Evolutionary conservation across 92 coral and sea anemone species (phyloP), one percentile per base, ranked within the genome.

Genomic region (Heliopora coerulea): DNA sequence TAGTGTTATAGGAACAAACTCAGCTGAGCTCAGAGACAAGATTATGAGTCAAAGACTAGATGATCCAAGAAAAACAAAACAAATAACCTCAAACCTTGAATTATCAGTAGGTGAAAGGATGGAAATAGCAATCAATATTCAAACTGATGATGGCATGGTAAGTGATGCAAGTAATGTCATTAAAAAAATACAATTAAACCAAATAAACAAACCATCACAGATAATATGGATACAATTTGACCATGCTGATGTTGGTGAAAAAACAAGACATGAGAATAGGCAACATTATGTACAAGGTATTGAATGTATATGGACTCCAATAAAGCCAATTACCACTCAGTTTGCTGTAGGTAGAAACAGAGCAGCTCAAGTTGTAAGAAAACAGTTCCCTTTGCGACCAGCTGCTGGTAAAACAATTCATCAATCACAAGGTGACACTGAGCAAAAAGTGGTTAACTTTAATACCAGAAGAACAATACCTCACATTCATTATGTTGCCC

Each of bases 41-140:
- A 78, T 83, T 30, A 49, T 78, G 33, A 83, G 70, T 34, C 80
- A 79, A 72, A 79, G 78, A 79, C 84, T 83, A 46, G 31, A 72
- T 78, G 83, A 83, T 41, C 86, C 87, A 12, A 72, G 87, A 78
- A 72, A 83, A 78, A 83, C 87, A 15, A 83, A 79, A 49, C 87
- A 83, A 54, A 44, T 83, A 34, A 49, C 30, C 70, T 83, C 87
- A 49, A 66, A 59, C 21, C 82, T 83, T 49, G 61, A 79, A 30
- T 42, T 83, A 59, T 78, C 87, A 61, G 82, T 78, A 18, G 75
- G 80, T 14, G 78, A 83, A 46, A 37, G 68, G 31, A 76, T 74
- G 18, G 80, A 75, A 37, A 59, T 75, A 59, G 72, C 72, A 34
- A 18, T 75, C n/a, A 75, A 75, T 60, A 34, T 61, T 14, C 72